Evolutionary conservation across 2,797 vertebrate species (phyloP).

Genomic region (Centropyge bicolor): DNA sequence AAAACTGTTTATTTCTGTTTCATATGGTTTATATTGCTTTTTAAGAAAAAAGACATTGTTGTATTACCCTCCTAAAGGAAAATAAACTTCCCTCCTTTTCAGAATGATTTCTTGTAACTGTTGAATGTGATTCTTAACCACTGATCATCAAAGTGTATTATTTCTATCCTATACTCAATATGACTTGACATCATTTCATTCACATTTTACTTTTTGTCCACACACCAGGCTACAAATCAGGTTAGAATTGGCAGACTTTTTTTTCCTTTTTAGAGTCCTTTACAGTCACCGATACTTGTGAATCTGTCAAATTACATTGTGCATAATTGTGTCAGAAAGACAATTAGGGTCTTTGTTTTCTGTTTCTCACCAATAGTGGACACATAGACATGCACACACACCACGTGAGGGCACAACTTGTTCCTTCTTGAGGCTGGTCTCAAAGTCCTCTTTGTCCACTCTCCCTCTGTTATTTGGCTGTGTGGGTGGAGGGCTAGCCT

Average conservation of each 20-base stretch:
- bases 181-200: background rate
- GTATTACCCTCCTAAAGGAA: background rate
- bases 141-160: background rate
- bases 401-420: conserved; percentile 37
- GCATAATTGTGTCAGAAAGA: conserved; percentile 51
- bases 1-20: background rate
- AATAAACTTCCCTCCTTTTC: background rate
- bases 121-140: background rate
- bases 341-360: conserved; percentile 73
- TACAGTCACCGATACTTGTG: conserved; percentile 8
- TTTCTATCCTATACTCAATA: background rate
- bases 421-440: conserved; percentile 48
- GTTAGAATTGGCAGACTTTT: background rate
- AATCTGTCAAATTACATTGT: conserved; percentile 36
- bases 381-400: conserved; percentile 27
- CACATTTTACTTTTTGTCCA: background rate
- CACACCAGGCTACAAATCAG: background rate
- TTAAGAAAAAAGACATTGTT: background rate
- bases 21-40: background rate
- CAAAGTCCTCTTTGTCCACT: conserved; percentile 82
- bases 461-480: conserved; percentile 44
- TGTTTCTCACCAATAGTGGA: conserved; percentile 48
- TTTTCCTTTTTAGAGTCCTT: background rate
- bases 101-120: background rate
- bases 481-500: conserved; percentile 55